Base-by-base conservation (phyloP, 2,888 invertebrate genomes). In the Argynnis bischoffii region DNA sequence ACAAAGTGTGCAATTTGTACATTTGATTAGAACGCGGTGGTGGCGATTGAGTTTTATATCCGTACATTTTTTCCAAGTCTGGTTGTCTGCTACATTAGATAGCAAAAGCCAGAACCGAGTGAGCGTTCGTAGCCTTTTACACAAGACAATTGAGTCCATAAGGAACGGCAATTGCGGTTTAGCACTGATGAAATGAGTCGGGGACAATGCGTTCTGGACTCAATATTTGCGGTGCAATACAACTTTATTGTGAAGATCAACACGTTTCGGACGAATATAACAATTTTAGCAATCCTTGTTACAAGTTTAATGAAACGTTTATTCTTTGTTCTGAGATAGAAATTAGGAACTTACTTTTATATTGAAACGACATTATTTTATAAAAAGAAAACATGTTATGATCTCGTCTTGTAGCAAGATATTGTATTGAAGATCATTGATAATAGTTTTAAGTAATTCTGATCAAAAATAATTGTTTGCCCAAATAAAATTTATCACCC, bases 171-270 rank as follows among this genome's bases (percentile, higher is more conserved):
- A 84, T 85, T 82, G 80, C 79, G 87, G 85, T 83, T 84, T 86
- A 87, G 83, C 78, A 77, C 79, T 84, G 85, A 84, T 81, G 82
- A 86, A 89, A 90, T 87, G 85, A 89, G 88, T 79, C 80, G 86
- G 83, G 88, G 86, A 87, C 85, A 84, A 68, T 66, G 59, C 55
- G 69, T 63, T 66, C 81, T 82, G 80, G 79, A 79, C 86, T 84
- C 85, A 86, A 90, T 89, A 88, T 89, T 89, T 89, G 87, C 82
- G 80, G 81, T 84, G 88, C 86, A 87, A 88, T 89, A 88, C 85
- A 83, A 81, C 82, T 90, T 89, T 90, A 89, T 89, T 88, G 85
- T 84, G 79, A 78, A 84, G 85, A 87, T 84, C 86, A 85, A 85
- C 86, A 84, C 78, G 80, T 78, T 81, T 78, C 78, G 79, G 76